Percentiles rank a stretch among this genome's conserved stretches.
These are phyloP conservation scores for Spinus olivaceus DNA, from an alignment of 2,797 vertebrate species.

Conservation along the genomic window DNA sequence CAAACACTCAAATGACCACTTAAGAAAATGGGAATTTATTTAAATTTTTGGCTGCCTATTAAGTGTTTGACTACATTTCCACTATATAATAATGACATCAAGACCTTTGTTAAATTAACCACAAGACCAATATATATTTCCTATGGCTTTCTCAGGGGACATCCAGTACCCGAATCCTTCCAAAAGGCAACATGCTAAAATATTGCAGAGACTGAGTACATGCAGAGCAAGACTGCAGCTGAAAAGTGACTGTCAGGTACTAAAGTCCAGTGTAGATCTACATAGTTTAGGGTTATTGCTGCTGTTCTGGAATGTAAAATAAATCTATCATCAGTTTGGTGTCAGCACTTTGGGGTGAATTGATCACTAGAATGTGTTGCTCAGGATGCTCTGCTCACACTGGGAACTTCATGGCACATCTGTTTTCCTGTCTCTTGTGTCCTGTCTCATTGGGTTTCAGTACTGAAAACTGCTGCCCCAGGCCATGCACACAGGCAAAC, in stretches of 20 bases:
- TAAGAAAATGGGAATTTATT: slow-evolving; percentile 44
- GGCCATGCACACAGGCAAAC: not conserved
- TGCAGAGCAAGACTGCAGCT: not conserved
- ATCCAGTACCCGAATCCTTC: not conserved
- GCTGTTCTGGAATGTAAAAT: not conserved
- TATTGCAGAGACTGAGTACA: not conserved
- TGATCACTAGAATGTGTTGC: not conserved
- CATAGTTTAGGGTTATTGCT: not conserved
- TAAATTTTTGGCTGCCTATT: slow-evolving; percentile 21
- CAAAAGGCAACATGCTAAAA: slow-evolving; percentile 6
- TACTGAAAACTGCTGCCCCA: not conserved
- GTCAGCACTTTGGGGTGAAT: not conserved
- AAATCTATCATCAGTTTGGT: not conserved
- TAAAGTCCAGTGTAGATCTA: not conserved
- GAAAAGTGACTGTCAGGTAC: not conserved
- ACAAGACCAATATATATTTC: slow-evolving; percentile 40
- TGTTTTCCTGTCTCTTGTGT: not conserved
- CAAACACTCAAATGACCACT: slow-evolving; percentile 37
- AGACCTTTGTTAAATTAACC: slow-evolving; percentile 53
- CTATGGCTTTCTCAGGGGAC: not conserved
- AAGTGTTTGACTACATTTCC: slow-evolving; percentile 17
- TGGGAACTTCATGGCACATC: not conserved
- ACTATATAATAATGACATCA: slow-evolving; percentile 36
- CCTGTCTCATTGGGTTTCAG: not conserved
- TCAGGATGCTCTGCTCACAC: not conserved